Evolutionary conservation across 2,113 vertebrate genomes (phyloP).

Genomic region (Gavia stellata): DNA sequence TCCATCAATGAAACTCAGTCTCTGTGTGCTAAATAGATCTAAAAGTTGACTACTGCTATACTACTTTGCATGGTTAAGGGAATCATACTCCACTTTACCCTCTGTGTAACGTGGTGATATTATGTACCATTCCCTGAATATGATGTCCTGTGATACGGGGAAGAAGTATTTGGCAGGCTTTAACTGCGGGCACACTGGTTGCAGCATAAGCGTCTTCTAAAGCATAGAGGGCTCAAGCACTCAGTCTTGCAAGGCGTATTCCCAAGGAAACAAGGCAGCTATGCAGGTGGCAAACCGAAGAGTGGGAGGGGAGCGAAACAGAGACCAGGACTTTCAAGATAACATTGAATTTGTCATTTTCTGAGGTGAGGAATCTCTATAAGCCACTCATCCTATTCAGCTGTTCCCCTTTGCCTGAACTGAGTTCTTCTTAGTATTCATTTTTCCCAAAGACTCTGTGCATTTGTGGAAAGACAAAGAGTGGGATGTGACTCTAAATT

Average conservation of each 20-base stretch:
- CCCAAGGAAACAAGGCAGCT: not conserved
- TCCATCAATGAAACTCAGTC: not conserved
- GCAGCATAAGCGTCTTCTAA: not conserved
- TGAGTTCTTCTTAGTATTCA: not conserved
- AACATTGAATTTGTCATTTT: not conserved
- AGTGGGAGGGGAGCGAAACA: not conserved
- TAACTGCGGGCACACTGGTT: not conserved
- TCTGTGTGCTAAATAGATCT: not conserved
- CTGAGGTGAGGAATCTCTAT: not conserved
- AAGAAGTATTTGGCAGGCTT: not conserved
- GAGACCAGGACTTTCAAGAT: not conserved
- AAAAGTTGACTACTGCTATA: not conserved
- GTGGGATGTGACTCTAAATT: not conserved
- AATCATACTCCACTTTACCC: not conserved
- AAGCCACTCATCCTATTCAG: not conserved
- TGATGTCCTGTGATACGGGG: not conserved
- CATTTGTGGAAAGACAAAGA: not conserved
- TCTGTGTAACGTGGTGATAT: not conserved
- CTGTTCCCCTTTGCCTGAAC: not conserved
- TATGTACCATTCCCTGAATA: not conserved
- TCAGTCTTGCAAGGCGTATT: accelerated
- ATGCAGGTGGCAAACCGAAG: not conserved
- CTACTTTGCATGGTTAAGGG: not conserved
- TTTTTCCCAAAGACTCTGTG: not conserved
- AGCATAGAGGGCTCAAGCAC: not conserved